Base-by-base conservation (phyloP, 1,140 invertebrate genomes). In the Sitobion miscanthi region DNA sequence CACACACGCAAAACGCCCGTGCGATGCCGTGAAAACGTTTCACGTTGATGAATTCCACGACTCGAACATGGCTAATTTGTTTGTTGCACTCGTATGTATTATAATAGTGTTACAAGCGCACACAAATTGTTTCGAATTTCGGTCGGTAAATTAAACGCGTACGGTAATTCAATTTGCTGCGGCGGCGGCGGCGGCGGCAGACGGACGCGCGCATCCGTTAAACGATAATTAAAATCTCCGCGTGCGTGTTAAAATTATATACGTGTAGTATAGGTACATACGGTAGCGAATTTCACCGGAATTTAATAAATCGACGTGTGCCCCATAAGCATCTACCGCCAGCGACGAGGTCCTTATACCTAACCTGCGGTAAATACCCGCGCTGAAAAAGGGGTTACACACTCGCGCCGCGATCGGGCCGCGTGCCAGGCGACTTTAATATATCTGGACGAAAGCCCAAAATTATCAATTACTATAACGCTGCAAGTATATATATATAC, bases 381-480 rank as follows among this genome's bases (percentile, higher is more conserved):
- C 21, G 42, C 45, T 42, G 85, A 47, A 47, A 87, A 87, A n/a
- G 17, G 86, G 47, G 11, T 17, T 47, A 21, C 35, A 42, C 54
- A 62, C 49, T 38, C 25, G 38, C 20, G 23, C 25, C 1, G 47
- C 25, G 87, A 35, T 8, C 93, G 93, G 45, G 95, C 38, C 96
- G 96, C 4, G 95, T 95, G 62, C 85, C 92, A 88, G 83, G 62
- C 86, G 54, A 90, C 38, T 90, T 77, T n/a, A 77, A 77, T n/a
- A n/a, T n/a, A n/a, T n/a, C 54, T 90, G 89, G 89, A 90, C 23
- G 25, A 69, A 47, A 90, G 89, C 89, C 89, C 54, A 69, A 69
- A 62, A 69, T 90, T 69, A 69, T 90, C 89, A 90, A 90, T 90
- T 90, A 90, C 88, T 89, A 14, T 35, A 88, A 86, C 23, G 49